These are phyloP conservation scores for Carpatolechia fugitivella DNA, from an alignment of 2,888 invertebrate genomes.

Conservation along the genomic window DNA sequence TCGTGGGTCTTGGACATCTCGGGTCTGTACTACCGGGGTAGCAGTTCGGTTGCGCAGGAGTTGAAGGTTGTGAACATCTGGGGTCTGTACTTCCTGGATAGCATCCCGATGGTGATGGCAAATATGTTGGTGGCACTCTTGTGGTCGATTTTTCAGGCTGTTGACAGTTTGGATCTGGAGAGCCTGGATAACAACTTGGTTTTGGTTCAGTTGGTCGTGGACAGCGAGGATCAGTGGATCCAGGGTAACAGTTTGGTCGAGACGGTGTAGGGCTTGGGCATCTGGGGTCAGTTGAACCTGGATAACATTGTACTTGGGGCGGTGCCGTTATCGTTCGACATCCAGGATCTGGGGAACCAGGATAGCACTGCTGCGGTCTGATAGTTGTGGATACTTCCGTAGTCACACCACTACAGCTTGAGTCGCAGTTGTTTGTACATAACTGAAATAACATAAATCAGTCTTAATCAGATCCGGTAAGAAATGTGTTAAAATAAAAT, in stretches of 20 bases:
- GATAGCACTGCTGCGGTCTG: constrained; percentile 46
- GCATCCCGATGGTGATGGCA: constrained; percentile 27
- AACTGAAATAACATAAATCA: constrained; percentile 42
- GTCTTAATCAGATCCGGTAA: too few relatives aligned
- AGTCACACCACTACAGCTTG: constrained; percentile 51
- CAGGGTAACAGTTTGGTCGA: constrained; percentile 39
- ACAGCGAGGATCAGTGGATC: constrained; percentile 47
- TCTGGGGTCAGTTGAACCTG: constrained; percentile 35
- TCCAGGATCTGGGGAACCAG: constrained; percentile 37
- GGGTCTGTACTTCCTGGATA: constrained; percentile 31
- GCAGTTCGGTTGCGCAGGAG: constrained; percentile 23
- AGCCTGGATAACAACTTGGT: constrained; percentile 25
- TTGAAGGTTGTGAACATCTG: constrained; percentile 27
- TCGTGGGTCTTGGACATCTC: constrained; percentile 25
- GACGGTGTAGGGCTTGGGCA: constrained; percentile 29
- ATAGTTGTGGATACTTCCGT: constrained; percentile 55
- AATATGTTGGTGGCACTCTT: constrained; percentile 29
- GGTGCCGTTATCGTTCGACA: constrained; percentile 39
- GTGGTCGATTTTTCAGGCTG: constrained; percentile 29
- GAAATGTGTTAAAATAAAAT: too few relatives aligned
- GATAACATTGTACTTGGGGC: constrained; percentile 35
- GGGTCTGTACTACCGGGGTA: constrained; percentile 30
- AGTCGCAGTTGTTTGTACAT: constrained; percentile 62
- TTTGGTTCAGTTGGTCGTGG: constrained; percentile 26
- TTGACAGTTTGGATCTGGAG: constrained; percentile 48